Conservation (phyloP, 1,140 invertebrate genomes). For the Drosophila grimshawi region DNA sequence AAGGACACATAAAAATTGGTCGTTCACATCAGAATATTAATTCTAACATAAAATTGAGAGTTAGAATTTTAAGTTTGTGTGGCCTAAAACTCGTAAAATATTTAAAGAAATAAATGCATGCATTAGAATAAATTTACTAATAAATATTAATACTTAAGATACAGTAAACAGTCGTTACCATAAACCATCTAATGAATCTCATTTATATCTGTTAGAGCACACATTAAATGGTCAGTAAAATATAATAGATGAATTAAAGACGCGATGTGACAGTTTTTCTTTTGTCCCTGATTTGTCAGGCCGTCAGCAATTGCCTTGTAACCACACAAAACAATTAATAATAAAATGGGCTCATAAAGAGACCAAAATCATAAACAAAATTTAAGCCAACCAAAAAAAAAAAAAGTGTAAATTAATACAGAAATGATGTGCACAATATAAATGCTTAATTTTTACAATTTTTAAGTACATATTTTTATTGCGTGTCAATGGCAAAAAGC, state of each 20-base stretch:
- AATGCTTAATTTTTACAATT: conserved; percentile 50
- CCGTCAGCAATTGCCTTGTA: conserved; percentile 7
- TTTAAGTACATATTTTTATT: conserved; percentile 76
- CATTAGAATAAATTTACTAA: not conserved
- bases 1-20: too few species aligned
- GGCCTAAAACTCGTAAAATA: not conserved
- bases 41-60: too few species aligned
- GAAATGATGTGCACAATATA: conserved; percentile 51
- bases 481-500: conserved; percentile 80
- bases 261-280: conserved; percentile 3
- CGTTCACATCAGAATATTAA: too few species aligned
- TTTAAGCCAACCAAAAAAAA: not conserved
- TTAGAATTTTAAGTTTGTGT: too few species aligned
- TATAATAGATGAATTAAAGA: conserved; percentile 5
- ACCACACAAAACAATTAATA: conserved; percentile 31
- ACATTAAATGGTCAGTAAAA: not conserved
- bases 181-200: not conserved
- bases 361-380: not conserved
- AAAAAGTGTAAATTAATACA: conserved; percentile 24
- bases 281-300: conserved; percentile 31
- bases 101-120: not conserved
- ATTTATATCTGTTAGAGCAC: not conserved
- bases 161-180: not conserved
- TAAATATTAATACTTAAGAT: not conserved
- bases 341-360: conserved; percentile 12